phyloP scores from a whole-genome alignment of 2,113 vertebrate species.

The Cervus canadensis region DNA sequence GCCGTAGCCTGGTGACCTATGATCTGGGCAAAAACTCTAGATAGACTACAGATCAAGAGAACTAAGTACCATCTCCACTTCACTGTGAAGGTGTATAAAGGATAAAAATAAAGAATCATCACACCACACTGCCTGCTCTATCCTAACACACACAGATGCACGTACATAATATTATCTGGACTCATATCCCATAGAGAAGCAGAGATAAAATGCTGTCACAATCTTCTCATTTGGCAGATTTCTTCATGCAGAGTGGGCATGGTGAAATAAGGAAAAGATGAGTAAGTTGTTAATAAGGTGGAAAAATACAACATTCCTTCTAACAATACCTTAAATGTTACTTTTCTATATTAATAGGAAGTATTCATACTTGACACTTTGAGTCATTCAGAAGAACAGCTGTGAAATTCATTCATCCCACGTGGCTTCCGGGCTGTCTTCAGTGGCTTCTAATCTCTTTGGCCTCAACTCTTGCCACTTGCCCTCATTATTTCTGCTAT shows the following conservation, averaged over 20 bases:
- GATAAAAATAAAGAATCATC: background rate
- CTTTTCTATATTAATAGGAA: background rate
- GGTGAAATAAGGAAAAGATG: background rate
- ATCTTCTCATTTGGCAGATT: background rate
- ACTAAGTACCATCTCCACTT: background rate
- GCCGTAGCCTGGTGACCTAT: background rate
- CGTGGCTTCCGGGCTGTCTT: background rate
- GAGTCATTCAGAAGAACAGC: background rate
- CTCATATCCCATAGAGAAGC: background rate
- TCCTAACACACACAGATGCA: background rate
- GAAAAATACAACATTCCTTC: background rate
- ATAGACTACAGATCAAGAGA: background rate
- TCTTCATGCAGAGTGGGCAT: background rate
- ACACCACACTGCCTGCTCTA: background rate
- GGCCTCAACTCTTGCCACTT: background rate
- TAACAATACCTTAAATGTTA: background rate
- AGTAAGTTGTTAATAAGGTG: background rate
- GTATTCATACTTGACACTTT: background rate
- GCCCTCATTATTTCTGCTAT: background rate
- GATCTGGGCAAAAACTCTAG: background rate
- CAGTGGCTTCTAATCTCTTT: background rate
- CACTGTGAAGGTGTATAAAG: background rate
- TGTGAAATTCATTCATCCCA: background rate
- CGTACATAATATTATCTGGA: background rate
- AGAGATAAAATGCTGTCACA: background rate